Base-by-base conservation (phyloP, 2,888 invertebrate genomes). In the Drosophila macrothrix region DNA sequence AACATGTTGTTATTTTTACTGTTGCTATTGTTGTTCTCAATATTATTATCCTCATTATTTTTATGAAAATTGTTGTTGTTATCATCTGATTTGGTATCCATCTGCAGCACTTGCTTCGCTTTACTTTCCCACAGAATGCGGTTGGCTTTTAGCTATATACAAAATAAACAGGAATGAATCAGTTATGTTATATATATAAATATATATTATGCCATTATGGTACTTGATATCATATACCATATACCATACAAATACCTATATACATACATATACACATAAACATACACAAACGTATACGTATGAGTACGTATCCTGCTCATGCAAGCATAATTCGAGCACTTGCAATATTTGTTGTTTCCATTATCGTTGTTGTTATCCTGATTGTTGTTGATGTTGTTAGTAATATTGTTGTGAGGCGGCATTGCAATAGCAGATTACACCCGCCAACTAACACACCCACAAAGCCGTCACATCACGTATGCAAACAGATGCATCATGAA, bases 81-180 rank as follows among this genome's bases (percentile, higher is more conserved):
- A 58, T 92, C 92, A 41, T 90, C 90, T 55, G 91, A 90, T 61
- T 91, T 86, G 31, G 80, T 71, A 61, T 91, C 88, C 70, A 93
- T 85, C 73, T 91, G 90, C 64, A 93, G 80, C 70, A 93, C 91
- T 88, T 93, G 90, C 71, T 93, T 93, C 22, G 93, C 93, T 78
- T 93, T 93, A 91, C 90, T 92, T 91, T 93, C 93, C 93, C 93
- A 93, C 67, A 93, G 85, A 73, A 91, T 90, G 80, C 93, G 92
- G 90, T 93, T 93, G 66, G 93, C 93, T 90, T 92, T 93, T 88
- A 93, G 91, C 93, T 93, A 68, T 1, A 74, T 19, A 25, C 22
- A 63, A 68, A 43, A 52, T 14, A 63, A 66, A 39, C 50, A 46
- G n/a, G 31, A 63, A 67, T 59, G 29, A 66, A 25, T 46, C 46